phyloP scores from a whole-genome alignment of 2,888 invertebrate species.

The Ethmia dodecea region DNA sequence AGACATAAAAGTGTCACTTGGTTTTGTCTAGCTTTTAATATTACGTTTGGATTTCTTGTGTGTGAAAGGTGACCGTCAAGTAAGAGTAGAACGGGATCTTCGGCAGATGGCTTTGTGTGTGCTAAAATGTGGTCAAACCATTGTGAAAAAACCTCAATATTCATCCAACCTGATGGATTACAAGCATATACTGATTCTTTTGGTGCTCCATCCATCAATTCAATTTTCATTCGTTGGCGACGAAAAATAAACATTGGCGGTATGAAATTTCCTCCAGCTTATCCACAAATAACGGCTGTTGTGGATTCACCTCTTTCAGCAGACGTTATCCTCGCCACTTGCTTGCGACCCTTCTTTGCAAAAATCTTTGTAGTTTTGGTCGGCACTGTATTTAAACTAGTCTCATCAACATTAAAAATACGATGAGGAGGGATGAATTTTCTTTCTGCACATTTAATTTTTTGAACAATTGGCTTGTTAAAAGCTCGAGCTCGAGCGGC shows the following conservation, averaged over 20 bases:
- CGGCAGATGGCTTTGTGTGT: too few species aligned
- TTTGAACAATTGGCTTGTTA: conserved; percentile 16
- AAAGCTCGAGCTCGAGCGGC: conserved; percentile 17
- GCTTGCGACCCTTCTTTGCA: conserved; percentile 24
- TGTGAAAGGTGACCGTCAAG: conserved; percentile 1
- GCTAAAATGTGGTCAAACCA: too few species aligned
- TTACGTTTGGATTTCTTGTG: too few species aligned
- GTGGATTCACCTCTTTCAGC: conserved; percentile 26
- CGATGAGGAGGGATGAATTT: conserved; percentile 11
- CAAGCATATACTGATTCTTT: too few species aligned
- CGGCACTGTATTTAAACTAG: conserved; percentile 18
- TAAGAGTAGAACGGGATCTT: too few species aligned
- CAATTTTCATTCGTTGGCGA: too few species aligned
- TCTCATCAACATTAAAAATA: conserved; percentile 18
- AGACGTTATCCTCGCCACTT: conserved; percentile 24
- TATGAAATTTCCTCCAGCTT: conserved; percentile 25
- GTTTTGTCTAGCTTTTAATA: too few species aligned
- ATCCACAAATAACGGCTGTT: conserved; percentile 25
- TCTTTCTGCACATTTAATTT: conserved; percentile 9
- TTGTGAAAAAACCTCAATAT: too few species aligned
- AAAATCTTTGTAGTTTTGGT: conserved; percentile 24
- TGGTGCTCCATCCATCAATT: too few species aligned
- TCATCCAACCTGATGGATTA: too few species aligned
- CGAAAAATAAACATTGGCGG: conserved; percentile 29
- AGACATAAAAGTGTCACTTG: too few species aligned